Evolutionary conservation across 2,888 invertebrate genomes (phyloP).

Genomic region (Caenorhabditis japonica): DNA sequence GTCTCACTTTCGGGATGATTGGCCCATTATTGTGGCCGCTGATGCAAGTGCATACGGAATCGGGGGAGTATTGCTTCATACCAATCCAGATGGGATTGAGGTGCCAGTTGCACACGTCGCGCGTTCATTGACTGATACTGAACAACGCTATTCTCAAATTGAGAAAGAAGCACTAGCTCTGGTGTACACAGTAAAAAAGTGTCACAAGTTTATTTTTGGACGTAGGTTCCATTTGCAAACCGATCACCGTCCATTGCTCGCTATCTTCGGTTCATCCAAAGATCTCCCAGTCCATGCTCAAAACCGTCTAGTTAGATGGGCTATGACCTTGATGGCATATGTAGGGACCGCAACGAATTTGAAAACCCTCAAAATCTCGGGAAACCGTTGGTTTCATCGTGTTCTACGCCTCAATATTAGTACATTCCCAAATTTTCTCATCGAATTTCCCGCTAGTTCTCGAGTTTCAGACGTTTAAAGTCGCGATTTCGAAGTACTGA

Average conservation of each 20-base stretch:
- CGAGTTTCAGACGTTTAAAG: too few species aligned
- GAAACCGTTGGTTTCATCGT: too few species aligned
- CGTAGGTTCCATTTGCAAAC: constrained; percentile 34
- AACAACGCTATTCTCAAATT: constrained; percentile 40
- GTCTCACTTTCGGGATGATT: background rate
- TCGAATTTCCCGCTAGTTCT: too few species aligned
- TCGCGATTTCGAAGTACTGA: too few species aligned
- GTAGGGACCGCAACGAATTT: too few species aligned
- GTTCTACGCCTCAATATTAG: too few species aligned
- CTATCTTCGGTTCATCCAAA: constrained; percentile 53
- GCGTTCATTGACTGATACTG: constrained; percentile 14
- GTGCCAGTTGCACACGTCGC: constrained; percentile 19
- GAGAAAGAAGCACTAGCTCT: constrained; percentile 52
- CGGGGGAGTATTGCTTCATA: too few species aligned
- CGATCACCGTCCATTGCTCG: constrained; percentile 43
- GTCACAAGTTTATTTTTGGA: constrained; percentile 44
- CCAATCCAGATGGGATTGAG: constrained; percentile 35
- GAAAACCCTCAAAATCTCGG: too few species aligned
- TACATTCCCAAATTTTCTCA: too few species aligned
- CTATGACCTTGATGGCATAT: background rate
- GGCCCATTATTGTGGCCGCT: constrained; percentile 2
- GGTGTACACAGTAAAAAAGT: constrained; percentile 31
- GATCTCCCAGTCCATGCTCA: background rate
- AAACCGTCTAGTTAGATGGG: constrained; percentile 1
- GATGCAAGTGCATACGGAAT: too few species aligned